Percentiles rank a stretch among this genome's conserved stretches.
Conservation (phyloP, 2,797 vertebrate genomes). For the Hybognathus amarus region DNA sequence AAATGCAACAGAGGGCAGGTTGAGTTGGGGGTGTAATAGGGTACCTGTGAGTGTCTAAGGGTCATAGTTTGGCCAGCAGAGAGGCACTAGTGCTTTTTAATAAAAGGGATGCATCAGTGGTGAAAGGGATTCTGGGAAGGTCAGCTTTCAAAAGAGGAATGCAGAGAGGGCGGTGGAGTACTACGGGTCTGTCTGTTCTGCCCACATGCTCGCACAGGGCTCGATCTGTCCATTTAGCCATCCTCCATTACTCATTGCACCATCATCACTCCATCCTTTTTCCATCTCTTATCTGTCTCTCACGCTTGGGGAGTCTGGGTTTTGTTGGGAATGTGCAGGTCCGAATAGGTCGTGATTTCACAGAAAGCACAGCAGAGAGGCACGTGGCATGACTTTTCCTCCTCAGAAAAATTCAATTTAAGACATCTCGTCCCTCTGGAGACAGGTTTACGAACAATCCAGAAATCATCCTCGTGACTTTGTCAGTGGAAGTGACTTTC, state of each 20-base stretch:
- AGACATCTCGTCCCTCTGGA: neutral
- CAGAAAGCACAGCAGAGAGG: constrained; percentile 30
- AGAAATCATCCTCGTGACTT: constrained; percentile 26
- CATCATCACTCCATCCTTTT: constrained; percentile 24
- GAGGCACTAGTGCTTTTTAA: constrained; percentile 61
- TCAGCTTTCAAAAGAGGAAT: constrained; percentile 74
- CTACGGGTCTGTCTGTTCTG: constrained; percentile 67
- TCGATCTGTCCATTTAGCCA: constrained; percentile 66
- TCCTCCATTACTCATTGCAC: constrained; percentile 18
- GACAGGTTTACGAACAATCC: constrained; percentile 1
- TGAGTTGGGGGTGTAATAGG: constrained; percentile 44
- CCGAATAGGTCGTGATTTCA: constrained; percentile 46
- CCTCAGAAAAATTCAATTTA: neutral
- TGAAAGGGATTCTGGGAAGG: constrained; percentile 73
- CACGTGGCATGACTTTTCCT: constrained; percentile 11
- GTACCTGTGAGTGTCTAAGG: constrained; percentile 39
- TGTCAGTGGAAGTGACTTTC: constrained; percentile 11
- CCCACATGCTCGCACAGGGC: constrained; percentile 56
- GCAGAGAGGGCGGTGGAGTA: constrained; percentile 60
- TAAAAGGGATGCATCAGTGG: constrained; percentile 71
- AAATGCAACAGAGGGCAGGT: constrained; percentile 36
- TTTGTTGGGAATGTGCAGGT: constrained; percentile 5
- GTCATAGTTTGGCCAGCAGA: constrained; percentile 63
- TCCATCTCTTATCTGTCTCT: constrained; percentile 7
- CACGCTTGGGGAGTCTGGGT: neutral